Evolutionary conservation across 2,888 invertebrate genomes (phyloP).

Genomic region (Noctua janthina): DNA sequence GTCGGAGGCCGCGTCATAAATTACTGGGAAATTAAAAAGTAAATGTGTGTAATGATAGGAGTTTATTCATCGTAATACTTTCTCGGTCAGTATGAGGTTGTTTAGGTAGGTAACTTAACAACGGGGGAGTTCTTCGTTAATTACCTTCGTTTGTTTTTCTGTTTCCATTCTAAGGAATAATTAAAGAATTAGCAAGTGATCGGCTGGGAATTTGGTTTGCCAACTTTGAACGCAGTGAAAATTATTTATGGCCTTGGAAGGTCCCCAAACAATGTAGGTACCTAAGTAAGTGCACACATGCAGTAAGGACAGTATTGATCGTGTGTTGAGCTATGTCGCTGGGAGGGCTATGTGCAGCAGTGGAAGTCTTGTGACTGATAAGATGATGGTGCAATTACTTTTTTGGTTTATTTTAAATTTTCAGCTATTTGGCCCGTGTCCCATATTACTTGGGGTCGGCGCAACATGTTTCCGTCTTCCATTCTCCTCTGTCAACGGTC

Average conservation of each 20-base stretch:
- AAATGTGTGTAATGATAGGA: conserved; percentile 13
- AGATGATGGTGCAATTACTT: background rate
- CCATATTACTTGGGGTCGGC: too few species aligned
- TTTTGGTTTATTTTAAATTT: background rate
- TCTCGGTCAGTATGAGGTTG: background rate
- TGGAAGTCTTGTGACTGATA: background rate
- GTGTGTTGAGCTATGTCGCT: background rate
- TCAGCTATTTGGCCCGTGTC: too few species aligned
- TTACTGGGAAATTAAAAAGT: conserved; percentile 27
- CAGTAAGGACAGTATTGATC: background rate
- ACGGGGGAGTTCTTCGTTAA: background rate
- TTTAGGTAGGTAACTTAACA: background rate
- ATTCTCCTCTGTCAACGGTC: too few species aligned
- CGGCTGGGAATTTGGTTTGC: background rate
- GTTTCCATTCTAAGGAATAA: background rate
- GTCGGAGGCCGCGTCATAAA: conserved; percentile 33
- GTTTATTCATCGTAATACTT: conserved; percentile 8
- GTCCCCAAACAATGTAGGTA: background rate
- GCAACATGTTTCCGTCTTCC: too few species aligned
- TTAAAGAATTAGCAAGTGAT: background rate
- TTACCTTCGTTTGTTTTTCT: conserved; percentile 5
- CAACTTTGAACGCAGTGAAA: background rate
- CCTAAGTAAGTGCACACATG: background rate
- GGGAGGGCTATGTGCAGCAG: background rate
- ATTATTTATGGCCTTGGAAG: background rate